phyloP scores from a whole-genome alignment of 2,797 vertebrate species.

The Acipenser ruthenus region DNA sequence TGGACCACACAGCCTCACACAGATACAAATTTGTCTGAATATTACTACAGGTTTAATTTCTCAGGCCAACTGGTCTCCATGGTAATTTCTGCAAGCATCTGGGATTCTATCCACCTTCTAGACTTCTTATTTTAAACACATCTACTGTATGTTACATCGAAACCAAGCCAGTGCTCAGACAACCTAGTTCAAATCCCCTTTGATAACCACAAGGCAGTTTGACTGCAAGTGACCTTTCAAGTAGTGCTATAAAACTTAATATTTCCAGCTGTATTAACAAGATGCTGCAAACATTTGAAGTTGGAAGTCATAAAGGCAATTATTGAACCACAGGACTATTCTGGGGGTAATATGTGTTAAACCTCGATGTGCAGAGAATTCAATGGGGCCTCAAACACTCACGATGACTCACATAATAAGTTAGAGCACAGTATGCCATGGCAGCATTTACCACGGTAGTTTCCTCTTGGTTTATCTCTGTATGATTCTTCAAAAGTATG shows the following conservation, averaged over 20 bases:
- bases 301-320: not conserved
- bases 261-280: not conserved
- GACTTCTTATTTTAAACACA: not conserved
- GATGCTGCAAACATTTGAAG: not conserved
- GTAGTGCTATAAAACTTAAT: not conserved
- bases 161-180: not conserved
- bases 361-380: not conserved
- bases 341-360: not conserved
- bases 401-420: constrained; percentile 2
- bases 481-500: constrained; percentile 71
- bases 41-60: no score
- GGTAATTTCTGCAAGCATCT: not conserved
- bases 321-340: not conserved
- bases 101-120: not conserved
- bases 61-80: not conserved
- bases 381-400: not conserved
- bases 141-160: not conserved
- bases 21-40: no score
- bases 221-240: not conserved
- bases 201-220: not conserved
- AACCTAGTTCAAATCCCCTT: not conserved
- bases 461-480: constrained; percentile 65
- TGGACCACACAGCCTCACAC: no score
- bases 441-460: constrained; percentile 60
- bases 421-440: constrained; percentile 31